A percentile compares a stretch with the other conserved stretches of the same genome.
Evolutionary conservation across 2,888 invertebrate genomes (phyloP).

Genomic region (Amphipoea lucens): DNA sequence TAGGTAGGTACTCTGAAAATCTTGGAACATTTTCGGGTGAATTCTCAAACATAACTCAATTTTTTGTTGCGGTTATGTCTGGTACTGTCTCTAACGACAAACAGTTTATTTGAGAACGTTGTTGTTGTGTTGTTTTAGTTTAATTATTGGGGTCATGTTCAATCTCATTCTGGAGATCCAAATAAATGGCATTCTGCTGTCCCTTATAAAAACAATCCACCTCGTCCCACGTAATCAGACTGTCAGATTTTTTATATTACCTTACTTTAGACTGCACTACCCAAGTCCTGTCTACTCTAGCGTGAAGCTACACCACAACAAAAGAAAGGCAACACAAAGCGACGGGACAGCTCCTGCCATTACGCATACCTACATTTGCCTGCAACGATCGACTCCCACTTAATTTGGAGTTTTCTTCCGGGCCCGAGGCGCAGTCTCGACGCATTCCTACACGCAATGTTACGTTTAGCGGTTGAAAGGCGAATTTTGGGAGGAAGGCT

Average conservation of each 20-base stretch:
- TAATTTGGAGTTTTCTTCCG: conserved; percentile 83
- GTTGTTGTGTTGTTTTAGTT: not conserved
- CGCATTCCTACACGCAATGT: conserved; percentile 80
- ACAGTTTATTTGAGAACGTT: not conserved
- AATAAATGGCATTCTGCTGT: not conserved
- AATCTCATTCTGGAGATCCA: not conserved
- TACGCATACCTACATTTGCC: conserved; percentile 80
- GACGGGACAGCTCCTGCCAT: conserved; percentile 74
- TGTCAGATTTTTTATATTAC: not conserved
- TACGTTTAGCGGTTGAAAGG: conserved; percentile 37
- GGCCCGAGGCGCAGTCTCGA: conserved; percentile 76
- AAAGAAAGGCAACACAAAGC: conserved; percentile 49
- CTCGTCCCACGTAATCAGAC: not conserved
- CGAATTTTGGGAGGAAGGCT: conserved; percentile 26
- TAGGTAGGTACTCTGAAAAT: not conserved
- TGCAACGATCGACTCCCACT: conserved; percentile 74
- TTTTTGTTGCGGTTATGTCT: not conserved
- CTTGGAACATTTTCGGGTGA: not conserved
- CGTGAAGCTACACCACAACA: conserved; percentile 26
- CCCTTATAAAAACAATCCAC: not conserved
- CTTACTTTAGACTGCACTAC: not conserved
- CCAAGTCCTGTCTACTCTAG: conserved; percentile 9
- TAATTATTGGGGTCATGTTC: not conserved
- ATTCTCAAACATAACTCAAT: not conserved
- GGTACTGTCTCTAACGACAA: not conserved